A percentile compares a stretch with the other conserved stretches of the same genome.
Evolutionary conservation across 2,113 vertebrate species (phyloP).

Genomic region (Melanerpes aurifrons): DNA sequence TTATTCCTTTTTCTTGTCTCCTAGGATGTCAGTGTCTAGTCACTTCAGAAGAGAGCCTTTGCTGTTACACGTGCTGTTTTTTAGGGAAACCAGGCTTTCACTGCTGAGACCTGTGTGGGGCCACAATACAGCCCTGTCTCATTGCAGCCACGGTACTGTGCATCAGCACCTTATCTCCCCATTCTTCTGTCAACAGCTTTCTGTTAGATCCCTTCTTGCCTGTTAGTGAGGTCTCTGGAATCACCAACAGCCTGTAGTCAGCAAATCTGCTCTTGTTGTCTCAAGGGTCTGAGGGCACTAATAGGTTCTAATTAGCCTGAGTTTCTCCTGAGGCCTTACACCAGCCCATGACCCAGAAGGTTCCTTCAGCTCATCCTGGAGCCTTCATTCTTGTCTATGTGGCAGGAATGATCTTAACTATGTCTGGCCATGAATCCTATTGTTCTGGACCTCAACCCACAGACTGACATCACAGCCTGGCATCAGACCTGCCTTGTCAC

Average conservation of each 20-base stretch:
- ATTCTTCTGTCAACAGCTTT: not conserved
- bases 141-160: not conserved
- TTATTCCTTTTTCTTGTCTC: not conserved
- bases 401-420: accelerated
- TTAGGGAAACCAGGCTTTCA: not conserved
- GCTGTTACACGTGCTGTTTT: not conserved
- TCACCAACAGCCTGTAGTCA: not conserved
- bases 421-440: not conserved
- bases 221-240: not conserved
- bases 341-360: not conserved
- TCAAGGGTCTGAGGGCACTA: not conserved
- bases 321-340: not conserved
- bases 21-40: not conserved
- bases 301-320: not conserved
- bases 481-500: not conserved
- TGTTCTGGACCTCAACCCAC: accelerated
- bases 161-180: accelerated
- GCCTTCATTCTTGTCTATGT: accelerated
- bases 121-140: not conserved
- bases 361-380: not conserved
- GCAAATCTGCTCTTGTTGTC: accelerated
- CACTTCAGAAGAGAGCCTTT: not conserved
- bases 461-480: accelerated
- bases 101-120: not conserved
- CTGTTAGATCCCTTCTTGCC: not conserved